A percentile compares a stretch with the other conserved stretches of the same genome.
phyloP scores from a whole-genome alignment of 2,113 vertebrate genomes.

The Dromiciops gliroides region DNA sequence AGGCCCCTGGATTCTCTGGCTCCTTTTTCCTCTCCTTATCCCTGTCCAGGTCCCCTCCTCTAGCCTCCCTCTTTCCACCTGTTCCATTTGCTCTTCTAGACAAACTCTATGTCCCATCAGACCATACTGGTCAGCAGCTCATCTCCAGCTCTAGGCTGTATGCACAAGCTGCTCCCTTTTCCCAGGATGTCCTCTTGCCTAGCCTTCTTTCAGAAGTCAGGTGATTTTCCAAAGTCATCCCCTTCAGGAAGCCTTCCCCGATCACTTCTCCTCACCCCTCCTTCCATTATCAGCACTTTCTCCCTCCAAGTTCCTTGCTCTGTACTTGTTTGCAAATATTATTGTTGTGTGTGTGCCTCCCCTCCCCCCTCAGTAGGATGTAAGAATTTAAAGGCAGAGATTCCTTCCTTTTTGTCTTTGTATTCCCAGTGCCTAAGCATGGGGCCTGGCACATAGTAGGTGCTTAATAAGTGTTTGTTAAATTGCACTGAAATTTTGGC shows the following conservation, averaged over 20 bases:
- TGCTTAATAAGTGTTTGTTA: background rate
- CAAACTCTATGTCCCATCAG: background rate
- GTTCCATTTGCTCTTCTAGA: background rate
- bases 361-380: background rate
- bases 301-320: background rate
- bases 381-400: background rate
- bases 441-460: background rate
- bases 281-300: background rate
- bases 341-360: background rate
- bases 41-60: background rate
- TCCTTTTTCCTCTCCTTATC: background rate
- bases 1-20: too few species aligned
- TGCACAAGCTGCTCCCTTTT: too few species aligned
- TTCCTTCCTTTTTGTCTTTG: background rate
- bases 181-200: background rate
- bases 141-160: background rate
- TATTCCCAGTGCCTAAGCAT: background rate
- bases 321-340: background rate
- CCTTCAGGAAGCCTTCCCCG: background rate
- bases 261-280: background rate
- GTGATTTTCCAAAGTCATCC: too few species aligned
- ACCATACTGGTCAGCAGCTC: too few species aligned
- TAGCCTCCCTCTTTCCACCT: too few species aligned
- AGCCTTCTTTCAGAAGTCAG: too few species aligned
- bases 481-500: background rate